Conservation (phyloP, 2,888 invertebrate genomes). For the Nephrotoma guestfalica region DNA sequence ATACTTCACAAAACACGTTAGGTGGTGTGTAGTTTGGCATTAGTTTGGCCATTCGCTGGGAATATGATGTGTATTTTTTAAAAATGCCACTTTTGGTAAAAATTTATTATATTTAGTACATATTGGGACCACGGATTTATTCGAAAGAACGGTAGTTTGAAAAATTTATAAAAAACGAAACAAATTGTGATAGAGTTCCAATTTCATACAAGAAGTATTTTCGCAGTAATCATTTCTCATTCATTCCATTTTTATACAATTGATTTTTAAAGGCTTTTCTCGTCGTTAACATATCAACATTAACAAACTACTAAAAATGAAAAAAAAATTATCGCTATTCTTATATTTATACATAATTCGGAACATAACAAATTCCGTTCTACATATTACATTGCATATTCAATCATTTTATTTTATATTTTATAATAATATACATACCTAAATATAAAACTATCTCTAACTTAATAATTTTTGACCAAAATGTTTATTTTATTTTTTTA, state of each 20-base stretch:
- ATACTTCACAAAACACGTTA: neutral
- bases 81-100: neutral
- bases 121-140: neutral
- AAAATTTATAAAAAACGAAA: neutral
- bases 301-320: neutral
- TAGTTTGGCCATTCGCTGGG: neutral
- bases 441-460: neutral
- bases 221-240: neutral
- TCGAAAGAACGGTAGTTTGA: neutral
- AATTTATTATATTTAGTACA: neutral
- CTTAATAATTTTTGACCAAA: neutral
- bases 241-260: neutral
- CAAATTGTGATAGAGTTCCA: neutral
- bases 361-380: neutral
- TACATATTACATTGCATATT: neutral
- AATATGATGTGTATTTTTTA: neutral
- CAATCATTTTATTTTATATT: neutral
- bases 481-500: neutral
- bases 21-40: neutral
- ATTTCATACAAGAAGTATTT: neutral
- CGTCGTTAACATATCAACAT: neutral
- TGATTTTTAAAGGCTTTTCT: neutral
- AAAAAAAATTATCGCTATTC: neutral
- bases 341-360: neutral
- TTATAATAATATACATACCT: neutral